Conservation (phyloP, 2,888 invertebrate genomes). For the Eilema caniola region DNA sequence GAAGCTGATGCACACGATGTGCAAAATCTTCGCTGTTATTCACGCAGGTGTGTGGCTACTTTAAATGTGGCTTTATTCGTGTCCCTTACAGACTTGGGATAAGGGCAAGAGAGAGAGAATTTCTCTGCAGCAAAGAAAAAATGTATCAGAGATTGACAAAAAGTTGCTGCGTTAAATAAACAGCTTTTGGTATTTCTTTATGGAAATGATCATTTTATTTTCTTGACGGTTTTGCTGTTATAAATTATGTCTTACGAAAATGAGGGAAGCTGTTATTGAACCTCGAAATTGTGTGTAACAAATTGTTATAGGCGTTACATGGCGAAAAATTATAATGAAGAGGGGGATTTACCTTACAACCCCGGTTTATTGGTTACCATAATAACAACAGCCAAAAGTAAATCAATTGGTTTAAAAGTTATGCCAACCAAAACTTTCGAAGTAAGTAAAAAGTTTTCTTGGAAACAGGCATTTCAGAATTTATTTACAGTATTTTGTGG, state of each 20-base stretch:
- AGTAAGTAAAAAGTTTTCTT: background rate
- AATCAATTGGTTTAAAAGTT: background rate
- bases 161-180: slow-evolving; percentile 21
- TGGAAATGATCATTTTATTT: slow-evolving; percentile 20
- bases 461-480: background rate
- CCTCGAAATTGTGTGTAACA: background rate
- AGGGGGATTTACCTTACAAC: background rate
- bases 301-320: slow-evolving; percentile 1
- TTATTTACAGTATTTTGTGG: background rate
- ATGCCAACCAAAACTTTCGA: background rate
- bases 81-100: slow-evolving; percentile 39
- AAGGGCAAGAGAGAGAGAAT: background rate
- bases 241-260: slow-evolving; percentile 14
- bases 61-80: slow-evolving; percentile 56
- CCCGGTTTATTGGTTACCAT: slow-evolving; percentile 1
- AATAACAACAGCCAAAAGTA: background rate
- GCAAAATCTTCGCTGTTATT: slow-evolving; percentile 41
- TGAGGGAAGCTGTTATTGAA: background rate
- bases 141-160: slow-evolving; percentile 7
- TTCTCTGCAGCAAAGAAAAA: background rate
- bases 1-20: background rate
- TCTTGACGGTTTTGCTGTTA: slow-evolving; percentile 15
- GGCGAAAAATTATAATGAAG: slow-evolving; percentile 4
- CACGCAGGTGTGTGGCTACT: slow-evolving; percentile 51
- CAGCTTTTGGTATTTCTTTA: slow-evolving; percentile 22